Percentiles rank a stretch among this genome's conserved stretches.
Conservation (phyloP, 2,113 vertebrate species). For the Osmerus mordax region DNA sequence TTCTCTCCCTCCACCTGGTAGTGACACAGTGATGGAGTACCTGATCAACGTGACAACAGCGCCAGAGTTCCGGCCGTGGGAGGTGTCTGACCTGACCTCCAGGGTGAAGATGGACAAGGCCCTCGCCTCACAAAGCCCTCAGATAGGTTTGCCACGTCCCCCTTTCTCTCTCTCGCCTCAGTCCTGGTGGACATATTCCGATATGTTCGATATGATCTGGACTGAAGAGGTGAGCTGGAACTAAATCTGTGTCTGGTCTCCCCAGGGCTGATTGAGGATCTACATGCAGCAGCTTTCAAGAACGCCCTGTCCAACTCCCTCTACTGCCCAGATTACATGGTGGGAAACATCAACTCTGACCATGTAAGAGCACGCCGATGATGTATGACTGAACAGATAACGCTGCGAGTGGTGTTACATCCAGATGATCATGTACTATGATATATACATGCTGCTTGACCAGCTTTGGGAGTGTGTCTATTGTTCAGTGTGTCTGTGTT, state of each 20-base stretch:
- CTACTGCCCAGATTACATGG: constrained; percentile 87
- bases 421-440: no score
- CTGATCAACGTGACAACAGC: constrained; percentile 96
- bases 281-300: constrained; percentile 87
- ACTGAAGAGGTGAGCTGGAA: no score
- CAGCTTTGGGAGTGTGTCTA: neutral
- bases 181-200: no score
- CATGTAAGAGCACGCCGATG: constrained; percentile 70
- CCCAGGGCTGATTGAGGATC: constrained; percentile 83
- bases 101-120: constrained; percentile 81
- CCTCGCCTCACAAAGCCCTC: constrained; percentile 77
- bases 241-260: neutral
- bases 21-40: constrained; percentile 96
- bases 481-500: neutral
- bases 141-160: constrained; percentile 74
- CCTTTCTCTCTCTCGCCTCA: neutral
- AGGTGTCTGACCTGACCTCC: constrained; percentile 80
- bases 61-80: constrained; percentile 91
- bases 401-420: no score
- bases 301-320: constrained; percentile 87
- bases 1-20: constrained; percentile 42
- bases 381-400: neutral
- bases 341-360: constrained; percentile 84
- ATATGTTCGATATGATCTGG: no score
- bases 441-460: no score